Base-by-base conservation (phyloP, 2,888 invertebrate species). In the Phrixothrix hirtus region DNA sequence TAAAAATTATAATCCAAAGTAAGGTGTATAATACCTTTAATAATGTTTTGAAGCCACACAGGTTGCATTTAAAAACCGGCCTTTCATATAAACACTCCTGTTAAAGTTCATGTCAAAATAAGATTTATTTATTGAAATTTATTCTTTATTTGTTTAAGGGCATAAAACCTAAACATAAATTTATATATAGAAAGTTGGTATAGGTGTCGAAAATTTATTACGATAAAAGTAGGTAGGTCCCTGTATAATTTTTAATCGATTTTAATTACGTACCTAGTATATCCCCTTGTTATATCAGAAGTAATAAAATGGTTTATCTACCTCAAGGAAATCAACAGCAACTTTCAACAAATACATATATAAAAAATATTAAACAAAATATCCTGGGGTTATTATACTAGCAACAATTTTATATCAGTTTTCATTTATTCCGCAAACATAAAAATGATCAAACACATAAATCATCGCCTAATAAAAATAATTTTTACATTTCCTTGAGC, bases 261-360 rank as follows among this genome's bases (percentile, higher is more conserved):
- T 41, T 48, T 48, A 48, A 48, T 48, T 48, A 47, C 29, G 39
- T 39, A 34, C 39, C 14, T 39, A 47, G 32, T 35, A 30, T 36
- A 42, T 41, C 48, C 32, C 35, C 35, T 48, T 31, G 32, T 9
- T 43, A 13, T 43, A 32, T 31, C 31, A 34, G 17, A 29, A 29
- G 27, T 30, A 30, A 41, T 39, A 48, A 41, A 39, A 42, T 48
- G 29, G 41, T 41, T 48, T 41, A 48, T 47, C 29, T 13, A 17
- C 48, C 48, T 25, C 16, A n/a, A 26, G 48, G 35, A 32, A 36
- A 34, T 14, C 32, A 11, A 30, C 10, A 12, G 16, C 21, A 11
- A 26, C 48, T 48, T 14, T 41, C 36, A 42, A 48, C 48, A 25
- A 42, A 17, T 16, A 26, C 27, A 48, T 32, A 29, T 41, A 25